Conservation (phyloP, 2,797 vertebrate genomes). For the Smutsia temminckii region DNA sequence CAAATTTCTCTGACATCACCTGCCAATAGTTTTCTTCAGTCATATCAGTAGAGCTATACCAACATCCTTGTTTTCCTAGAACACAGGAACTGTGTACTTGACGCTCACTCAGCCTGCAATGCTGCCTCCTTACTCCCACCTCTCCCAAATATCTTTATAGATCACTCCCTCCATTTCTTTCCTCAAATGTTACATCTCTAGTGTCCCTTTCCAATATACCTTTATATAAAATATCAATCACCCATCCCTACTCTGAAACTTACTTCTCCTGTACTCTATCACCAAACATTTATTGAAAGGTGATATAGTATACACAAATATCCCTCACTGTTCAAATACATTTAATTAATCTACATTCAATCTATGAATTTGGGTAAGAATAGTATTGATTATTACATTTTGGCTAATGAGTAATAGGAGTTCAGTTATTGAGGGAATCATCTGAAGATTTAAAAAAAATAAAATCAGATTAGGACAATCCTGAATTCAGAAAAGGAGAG, state of each 20-base stretch:
- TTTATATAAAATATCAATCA: neutral
- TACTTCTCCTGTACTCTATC: neutral
- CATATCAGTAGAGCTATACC: neutral
- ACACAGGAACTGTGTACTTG: neutral
- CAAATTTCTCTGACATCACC: neutral
- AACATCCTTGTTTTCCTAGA: neutral
- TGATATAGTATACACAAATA: neutral
- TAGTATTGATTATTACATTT: neutral
- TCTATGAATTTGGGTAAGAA: neutral
- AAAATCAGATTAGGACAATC: neutral
- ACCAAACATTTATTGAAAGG: neutral
- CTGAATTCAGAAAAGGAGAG: neutral
- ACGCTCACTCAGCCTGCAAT: neutral
- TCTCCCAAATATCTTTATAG: neutral
- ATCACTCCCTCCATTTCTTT: neutral
- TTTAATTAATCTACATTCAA: neutral
- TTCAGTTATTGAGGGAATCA: neutral
- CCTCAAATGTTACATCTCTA: neutral
- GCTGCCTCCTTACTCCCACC: neutral
- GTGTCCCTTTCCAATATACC: neutral
- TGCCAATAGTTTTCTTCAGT: too few species aligned
- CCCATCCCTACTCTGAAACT: neutral
- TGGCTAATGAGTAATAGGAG: neutral
- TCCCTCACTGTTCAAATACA: neutral
- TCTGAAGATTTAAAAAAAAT: neutral